Conservation (phyloP, 2,797 vertebrate genomes). For the Limosa lapponica region DNA sequence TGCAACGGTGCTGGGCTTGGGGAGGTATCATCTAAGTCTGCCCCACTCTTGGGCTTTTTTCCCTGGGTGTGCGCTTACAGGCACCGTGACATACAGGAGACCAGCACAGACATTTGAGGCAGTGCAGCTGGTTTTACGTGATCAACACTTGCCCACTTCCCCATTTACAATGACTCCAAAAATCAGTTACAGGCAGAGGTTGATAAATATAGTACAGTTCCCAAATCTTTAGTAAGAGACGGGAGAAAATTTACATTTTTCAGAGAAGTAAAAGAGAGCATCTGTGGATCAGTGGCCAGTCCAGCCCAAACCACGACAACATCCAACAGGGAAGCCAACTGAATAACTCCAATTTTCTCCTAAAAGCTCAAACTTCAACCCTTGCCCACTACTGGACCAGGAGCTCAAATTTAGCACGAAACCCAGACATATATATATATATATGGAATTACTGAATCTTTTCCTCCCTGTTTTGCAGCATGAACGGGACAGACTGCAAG, state of each 20-base stretch:
- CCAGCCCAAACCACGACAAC: not conserved
- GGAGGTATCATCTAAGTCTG: not conserved
- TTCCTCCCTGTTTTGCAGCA: constrained; percentile 52
- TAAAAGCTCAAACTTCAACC: not conserved
- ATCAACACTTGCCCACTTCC: not conserved
- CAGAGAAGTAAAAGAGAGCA: not conserved
- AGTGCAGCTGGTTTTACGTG: not conserved
- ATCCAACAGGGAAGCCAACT: not conserved
- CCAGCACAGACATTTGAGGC: not conserved
- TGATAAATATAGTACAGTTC: not conserved
- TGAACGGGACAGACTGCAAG: constrained; percentile 58
- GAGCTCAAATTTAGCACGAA: not conserved
- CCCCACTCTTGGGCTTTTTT: not conserved
- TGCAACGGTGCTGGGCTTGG: not conserved
- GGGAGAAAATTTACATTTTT: not conserved
- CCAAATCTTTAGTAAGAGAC: not conserved
- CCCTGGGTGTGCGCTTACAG: not conserved
- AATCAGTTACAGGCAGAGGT: not conserved
- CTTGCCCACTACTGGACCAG: not conserved
- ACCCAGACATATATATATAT: not conserved
- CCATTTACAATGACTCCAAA: not conserved
- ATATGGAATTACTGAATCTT: not conserved
- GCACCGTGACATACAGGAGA: not conserved
- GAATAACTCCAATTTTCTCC: not conserved
- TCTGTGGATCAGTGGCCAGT: not conserved